Evolutionary conservation across 2,888 invertebrate species (phyloP), one percentile per base, ranked within the genome.

Genomic region (Apotomis capreana): DNA sequence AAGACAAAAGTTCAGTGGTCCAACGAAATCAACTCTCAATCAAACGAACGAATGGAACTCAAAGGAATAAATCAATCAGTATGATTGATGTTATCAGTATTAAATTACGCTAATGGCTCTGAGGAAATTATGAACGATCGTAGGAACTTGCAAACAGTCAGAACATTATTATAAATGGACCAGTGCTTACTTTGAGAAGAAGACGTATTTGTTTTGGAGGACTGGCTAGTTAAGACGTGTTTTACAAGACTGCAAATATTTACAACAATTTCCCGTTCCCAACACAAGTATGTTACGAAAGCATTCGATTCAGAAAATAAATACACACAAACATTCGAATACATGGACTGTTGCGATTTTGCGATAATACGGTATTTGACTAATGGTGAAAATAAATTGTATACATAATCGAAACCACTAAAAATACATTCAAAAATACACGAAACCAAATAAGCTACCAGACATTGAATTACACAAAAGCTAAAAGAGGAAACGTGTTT

Each of bases 71-170:
- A 72, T 72, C 72, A 72, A 63, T 70, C 70, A 69, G 37, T 61
- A 15, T 68, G 68, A 72, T 72, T 68, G 72, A 71, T 67, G 60
- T 44, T 70, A 70, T 72, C 68, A 62, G 54, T 63, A 63, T 72
- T 68, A 63, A 68, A 72, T 72, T 68, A 72, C 68, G 62, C 63
- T 72, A 72, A 72, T 68, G 63, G 57, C 2, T 40, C 26, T 58
- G 46, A 46, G 26, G 68, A 59, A 57, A 72, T 68, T 67, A 64
- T 70, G 62, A 72, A 63, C 36, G 62, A 72, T 68, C 36, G 57
- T 55, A 13, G 62, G 13, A 67, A 6, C 49, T 57, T 51, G 55
- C 6, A 52, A 68, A 68, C 49, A 40, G 55, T 70, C 37, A 49
- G 55, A 52, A 36, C 12, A 40, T 40, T 13, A 49, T 51, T 46